Evolutionary conservation across 2,113 vertebrate genomes (phyloP), one percentile per base, ranked within the genome.

Genomic region (Edolisoma coerulescens): DNA sequence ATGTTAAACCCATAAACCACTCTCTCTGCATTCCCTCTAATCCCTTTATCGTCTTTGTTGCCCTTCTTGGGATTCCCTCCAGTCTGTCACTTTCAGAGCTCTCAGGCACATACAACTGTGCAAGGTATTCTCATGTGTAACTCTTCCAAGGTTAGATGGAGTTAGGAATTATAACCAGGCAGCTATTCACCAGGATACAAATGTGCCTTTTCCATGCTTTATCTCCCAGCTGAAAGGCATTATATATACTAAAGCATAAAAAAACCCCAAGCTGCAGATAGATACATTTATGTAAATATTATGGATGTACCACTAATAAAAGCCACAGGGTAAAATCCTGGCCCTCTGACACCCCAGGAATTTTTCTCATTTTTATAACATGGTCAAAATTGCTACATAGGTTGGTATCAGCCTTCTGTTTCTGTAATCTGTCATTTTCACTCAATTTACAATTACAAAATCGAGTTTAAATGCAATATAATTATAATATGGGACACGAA

Each of bases 41-140:
- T 91, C 90, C 77, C 71, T 89, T 95, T 93, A 96, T 89, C 80
- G 3, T 82, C 80, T 95, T 93, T 89, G 86, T 74, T 94, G 59
- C 77, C 74, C 53, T 91, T 80, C 89, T 91, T 92, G 95, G 90
- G 74, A 94, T 94, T 95, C 94, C 94, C 92, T 95, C 53, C 73
- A 82, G 69, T 69, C 79, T 89, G 57, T 78, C 68, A 65, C 42
- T 84, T 89, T 49, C 77, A 89, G 87, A 0, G 7, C 61, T 65
- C 64, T 26, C 14, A 28, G 42, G 89, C 67, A 69, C 69, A 71
- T 27, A 52, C 22, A 84, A 37, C 68, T 27, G 18, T 60, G 74
- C 35, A 79, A 74, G 61, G 84, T 89, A 82, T 87, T 78, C 89
- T 90, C 69, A 15, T 20, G 33, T 37, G 63, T 47, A 78, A 80